Base-by-base conservation (phyloP, 2,113 vertebrate species). In the Pelecanus crispus region DNA sequence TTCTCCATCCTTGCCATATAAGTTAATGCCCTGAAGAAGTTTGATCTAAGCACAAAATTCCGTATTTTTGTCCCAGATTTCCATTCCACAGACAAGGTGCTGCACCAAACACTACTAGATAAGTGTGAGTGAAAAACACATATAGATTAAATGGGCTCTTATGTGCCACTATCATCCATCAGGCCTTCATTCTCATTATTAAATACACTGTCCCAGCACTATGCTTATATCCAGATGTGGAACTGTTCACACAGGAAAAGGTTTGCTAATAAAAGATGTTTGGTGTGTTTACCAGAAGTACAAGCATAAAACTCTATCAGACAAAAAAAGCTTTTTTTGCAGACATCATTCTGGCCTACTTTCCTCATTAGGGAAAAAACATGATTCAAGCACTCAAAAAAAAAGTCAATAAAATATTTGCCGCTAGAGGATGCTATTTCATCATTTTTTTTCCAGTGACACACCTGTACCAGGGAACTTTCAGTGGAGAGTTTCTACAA, bases 401-500 rank as follows among this genome's bases (percentile, higher is more conserved):
- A 52, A 32, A 7, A 8, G 26, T 55, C 82, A 34, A 5, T 47
- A 44, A 72, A 79, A 52, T 34, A 45, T 49, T 5, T 82, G 17
- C 95, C 96, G 86, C 95, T 96, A 97, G 96, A 96, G 91, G 96
- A 93, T 53, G 96, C 94, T 84, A 38, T 61, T 81, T 80, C 49
- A 61, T 49, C 14, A 31, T 22, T 62, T 45, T 73, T 66, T 85
- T 56, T 2, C 22, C 80, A 73, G 8, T 25, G 8, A 42, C 21
- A 28, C 10, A 34, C 5, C 38, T 16, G 36, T 7, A 38, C 18
- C 14, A 38, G 31, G 1, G 0, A 65, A 67, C 81, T 47, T 38
- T 50, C 81, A 63, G 20, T 3, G 24, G 3, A 26, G 14, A 47
- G 18, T 55, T 50, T 63, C 68, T 18, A 11, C 42, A 71, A 86